Evolutionary conservation across 1,140 invertebrate genomes (phyloP), one percentile per base, ranked within the genome.

Genomic region (Scaptomyza hsui): DNA sequence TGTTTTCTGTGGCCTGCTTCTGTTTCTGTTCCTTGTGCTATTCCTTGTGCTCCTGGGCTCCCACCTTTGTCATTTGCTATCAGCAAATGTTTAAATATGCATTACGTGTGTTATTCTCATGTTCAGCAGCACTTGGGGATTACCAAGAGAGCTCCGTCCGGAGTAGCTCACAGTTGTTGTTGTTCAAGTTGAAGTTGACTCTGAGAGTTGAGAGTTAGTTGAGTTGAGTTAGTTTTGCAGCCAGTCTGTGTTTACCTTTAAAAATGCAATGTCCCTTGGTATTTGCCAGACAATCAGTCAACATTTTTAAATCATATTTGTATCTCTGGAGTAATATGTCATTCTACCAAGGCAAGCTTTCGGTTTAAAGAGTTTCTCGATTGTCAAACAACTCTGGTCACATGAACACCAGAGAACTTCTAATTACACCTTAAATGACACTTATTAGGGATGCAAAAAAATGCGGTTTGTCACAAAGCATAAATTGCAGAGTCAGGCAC

Each of bases 71-170:
- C 82, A 89, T 82, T 88, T 89, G 78, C 83, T 82, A 88, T 89
- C 82, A 89, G 82, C 83, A 88, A 88, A 88, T 88, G 78, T 88
- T 88, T 89, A 88, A 88, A 88, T 88, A 88, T 89, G 82, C 78
- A 88, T 88, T 88, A 88, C 83, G 82, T 88, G 82, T 88, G 82
- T 86, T 88, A 88, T 89, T 75, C 78, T 70, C 83, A 69, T 88
- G 82, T 88, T 88, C 78, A 78, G 72, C 82, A 86, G 81, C 82
- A 86, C 82, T 88, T 88, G 78, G 82, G 81, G 82, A 86, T 86
- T 86, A 88, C 74, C 80, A 18, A 45, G 67, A 45, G 67, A 69
- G 68, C 63, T 68, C 55, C 64, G 53, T 65, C 64, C 67, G 45
- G 9, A 80, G 47, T 45, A 59, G 56, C 72, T 48, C 75, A 59